These are phyloP conservation scores for Rhaphigaster nebulosa DNA, from an alignment of 2,888 invertebrate species.

Conservation along the genomic window DNA sequence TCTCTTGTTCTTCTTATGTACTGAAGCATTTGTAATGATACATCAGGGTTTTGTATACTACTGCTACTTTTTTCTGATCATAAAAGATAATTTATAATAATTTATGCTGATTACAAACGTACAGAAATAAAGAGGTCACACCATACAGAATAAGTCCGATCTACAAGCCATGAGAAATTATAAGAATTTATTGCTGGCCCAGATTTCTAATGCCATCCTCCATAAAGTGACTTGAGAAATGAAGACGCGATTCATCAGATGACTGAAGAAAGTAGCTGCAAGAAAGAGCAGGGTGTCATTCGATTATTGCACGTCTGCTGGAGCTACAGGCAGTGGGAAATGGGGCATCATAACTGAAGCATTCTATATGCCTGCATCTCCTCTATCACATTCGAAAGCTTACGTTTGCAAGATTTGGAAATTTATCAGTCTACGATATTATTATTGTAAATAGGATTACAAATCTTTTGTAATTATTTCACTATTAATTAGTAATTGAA, in stretches of 20 bases:
- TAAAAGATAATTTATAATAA: too few species aligned
- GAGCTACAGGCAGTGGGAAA: neutral
- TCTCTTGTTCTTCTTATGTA: too few species aligned
- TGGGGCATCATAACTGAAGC: neutral
- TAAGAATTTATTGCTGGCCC: neutral
- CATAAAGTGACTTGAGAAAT: neutral
- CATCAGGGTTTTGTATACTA: too few species aligned
- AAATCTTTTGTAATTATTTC: too few species aligned
- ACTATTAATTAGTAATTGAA: too few species aligned
- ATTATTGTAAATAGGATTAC: too few species aligned
- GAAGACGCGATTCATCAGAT: neutral
- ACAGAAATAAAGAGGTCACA: too few species aligned
- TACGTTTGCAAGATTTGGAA: too few species aligned
- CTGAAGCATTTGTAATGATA: too few species aligned
- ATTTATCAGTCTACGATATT: too few species aligned
- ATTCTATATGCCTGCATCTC: neutral
- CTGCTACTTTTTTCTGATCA: too few species aligned
- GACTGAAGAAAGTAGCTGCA: neutral
- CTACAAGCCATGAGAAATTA: neutral
- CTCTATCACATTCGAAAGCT: neutral
- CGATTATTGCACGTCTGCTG: neutral
- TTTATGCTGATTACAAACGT: too few species aligned
- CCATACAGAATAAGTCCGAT: neutral
- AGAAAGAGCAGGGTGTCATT: neutral
- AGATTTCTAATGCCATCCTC: neutral